Percentiles rank a stretch among this genome's conserved stretches.
These are phyloP conservation scores for Heliocidaris erythrogramma DNA, from an alignment of 35 echinoderm and acorn worm species.

Conservation along the genomic window DNA sequence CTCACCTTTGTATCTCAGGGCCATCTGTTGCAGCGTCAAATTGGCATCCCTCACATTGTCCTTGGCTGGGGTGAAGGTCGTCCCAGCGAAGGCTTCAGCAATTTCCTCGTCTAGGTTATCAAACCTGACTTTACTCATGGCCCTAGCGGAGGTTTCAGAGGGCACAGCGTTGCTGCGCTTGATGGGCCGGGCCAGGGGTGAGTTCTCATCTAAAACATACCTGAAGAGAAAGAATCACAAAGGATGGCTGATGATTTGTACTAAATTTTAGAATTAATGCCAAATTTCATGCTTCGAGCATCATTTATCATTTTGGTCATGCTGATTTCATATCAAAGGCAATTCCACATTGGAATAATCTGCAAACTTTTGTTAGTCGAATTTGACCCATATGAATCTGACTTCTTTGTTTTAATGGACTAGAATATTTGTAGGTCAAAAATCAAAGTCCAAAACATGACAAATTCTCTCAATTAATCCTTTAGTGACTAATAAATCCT, in stretches of 20 bases:
- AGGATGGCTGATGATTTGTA: not conserved
- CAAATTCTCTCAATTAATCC: no score
- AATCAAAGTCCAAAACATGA: no score
- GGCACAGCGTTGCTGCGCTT: slow-evolving; percentile 62
- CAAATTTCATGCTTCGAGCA: not conserved
- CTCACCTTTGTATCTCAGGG: slow-evolving; percentile 66
- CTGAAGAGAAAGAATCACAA: not conserved
- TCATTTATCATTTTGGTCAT: no score
- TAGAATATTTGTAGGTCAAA: no score
- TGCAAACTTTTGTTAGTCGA: no score
- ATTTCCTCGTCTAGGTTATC: slow-evolving; percentile 65
- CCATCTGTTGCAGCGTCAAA: slow-evolving; percentile 64
- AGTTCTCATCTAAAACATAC: slow-evolving; percentile 66
- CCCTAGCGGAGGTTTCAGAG: slow-evolving; percentile 62
- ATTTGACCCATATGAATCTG: no score
- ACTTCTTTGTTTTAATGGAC: no score
- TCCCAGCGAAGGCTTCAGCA: slow-evolving; percentile 49
- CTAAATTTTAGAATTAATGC: not conserved
- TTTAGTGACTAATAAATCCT: no score
- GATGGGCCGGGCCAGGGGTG: slow-evolving; percentile 50
- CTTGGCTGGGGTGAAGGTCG: slow-evolving; percentile 45
- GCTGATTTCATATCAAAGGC: no score
- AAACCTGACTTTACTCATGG: slow-evolving; percentile 47
- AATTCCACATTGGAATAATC: not conserved
- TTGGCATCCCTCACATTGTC: slow-evolving; percentile 71